Evolutionary conservation across 2,113 vertebrate genomes (phyloP).

Genomic region (Macquaria australasica): DNA sequence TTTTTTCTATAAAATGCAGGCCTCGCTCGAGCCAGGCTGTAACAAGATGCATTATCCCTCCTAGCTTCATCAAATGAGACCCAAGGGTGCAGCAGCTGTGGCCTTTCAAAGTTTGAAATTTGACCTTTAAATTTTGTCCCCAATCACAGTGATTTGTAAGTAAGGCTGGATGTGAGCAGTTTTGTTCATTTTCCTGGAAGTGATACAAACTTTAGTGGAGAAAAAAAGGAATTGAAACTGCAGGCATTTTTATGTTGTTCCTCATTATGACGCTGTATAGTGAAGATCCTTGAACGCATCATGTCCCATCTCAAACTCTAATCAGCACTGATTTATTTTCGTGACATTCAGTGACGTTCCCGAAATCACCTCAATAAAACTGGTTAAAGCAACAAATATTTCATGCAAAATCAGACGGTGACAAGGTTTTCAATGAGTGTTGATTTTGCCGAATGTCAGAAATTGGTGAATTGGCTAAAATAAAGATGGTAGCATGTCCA

Average conservation of each 20-base stretch:
- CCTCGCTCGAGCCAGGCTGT: neutral
- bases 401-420: neutral
- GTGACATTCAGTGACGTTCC: too few relatives aligned
- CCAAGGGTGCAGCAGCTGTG: slow-evolving; percentile 24
- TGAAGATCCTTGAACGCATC: neutral
- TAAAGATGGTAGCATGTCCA: too few relatives aligned
- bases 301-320: neutral
- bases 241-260: neutral
- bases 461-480: neutral
- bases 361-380: neutral
- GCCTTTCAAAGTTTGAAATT: slow-evolving; percentile 42
- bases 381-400: neutral
- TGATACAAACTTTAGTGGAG: neutral
- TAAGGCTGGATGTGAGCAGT: neutral
- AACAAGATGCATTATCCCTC: neutral
- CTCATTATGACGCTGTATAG: neutral
- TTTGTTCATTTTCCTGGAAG: neutral
- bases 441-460: neutral
- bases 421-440: neutral
- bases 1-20: neutral
- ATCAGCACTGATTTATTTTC: neutral
- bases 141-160: slow-evolving; percentile 26
- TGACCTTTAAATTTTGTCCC: slow-evolving; percentile 42
- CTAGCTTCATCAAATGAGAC: slow-evolving; percentile 27
- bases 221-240: neutral